Base-by-base conservation (phyloP, 2,797 vertebrate genomes). In the Nannoperca obscura region DNA sequence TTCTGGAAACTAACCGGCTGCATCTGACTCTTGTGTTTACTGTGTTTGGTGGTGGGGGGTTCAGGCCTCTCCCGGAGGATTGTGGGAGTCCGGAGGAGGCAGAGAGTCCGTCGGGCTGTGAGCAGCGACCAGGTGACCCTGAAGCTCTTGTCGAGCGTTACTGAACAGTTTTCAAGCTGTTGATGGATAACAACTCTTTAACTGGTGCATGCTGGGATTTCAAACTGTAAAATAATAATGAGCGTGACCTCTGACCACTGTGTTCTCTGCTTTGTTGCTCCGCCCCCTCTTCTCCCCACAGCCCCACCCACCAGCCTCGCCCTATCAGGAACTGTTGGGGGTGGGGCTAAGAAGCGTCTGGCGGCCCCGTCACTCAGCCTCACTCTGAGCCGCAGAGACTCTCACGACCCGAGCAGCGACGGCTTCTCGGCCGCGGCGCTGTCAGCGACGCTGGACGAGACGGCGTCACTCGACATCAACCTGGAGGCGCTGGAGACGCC, bases 401-500 rank as follows among this genome's bases (percentile, higher is more conserved):
- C 93, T 0, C 72, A 54, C 0, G 88, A 93, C 55, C 76, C 22
- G 40, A 94, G 89, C 1, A 80, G 32, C 2, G 90, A 89, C 1
- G 82, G 92, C 6, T 92, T 92, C 65, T 75, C 88, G 0, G 76
- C 88, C 0, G 91, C 92, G 0, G 74, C 89, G 0, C 64, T 92
- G 0, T 91, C 91, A 0, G 82, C 86, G 0, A 81, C 88, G 0
- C 78, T 86, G 0, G 72, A 93, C 0, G 93, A 93, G 14, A 94
- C 93, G 0, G 83, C 84, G 0, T 93, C 93, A 0, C 78, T 95
- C 0, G 95, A 97, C 84, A 94, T 97, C 78, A 93, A 96, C 64
- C 66, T 97, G 62, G 96, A 97, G 0, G 96, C 94, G 0, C 72
- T 97, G 91, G 96, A 97, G 77, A 97, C 96, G 0, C 97, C 96